These are phyloP conservation scores for Tachyglossus aculeatus DNA, from an alignment of 2,797 vertebrate genomes.

Conservation along the genomic window DNA sequence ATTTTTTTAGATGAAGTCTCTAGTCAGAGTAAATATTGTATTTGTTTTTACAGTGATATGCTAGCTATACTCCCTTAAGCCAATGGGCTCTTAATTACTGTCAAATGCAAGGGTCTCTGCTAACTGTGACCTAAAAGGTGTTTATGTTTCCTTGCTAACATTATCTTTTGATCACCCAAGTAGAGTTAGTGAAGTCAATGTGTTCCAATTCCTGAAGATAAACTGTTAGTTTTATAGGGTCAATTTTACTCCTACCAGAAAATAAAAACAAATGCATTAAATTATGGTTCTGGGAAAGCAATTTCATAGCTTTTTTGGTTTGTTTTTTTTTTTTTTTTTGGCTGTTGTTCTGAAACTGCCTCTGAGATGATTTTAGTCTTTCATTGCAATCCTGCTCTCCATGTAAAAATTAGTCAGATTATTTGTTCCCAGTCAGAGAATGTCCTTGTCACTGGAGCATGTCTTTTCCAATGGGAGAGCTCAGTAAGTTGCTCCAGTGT, in stretches of 20 bases:
- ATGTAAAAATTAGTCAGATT: fast-evolving
- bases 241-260: not conserved
- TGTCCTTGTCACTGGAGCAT: fast-evolving
- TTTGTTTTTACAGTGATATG: not conserved
- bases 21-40: not conserved
- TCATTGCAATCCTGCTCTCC: not conserved
- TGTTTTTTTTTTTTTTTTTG: fast-evolving
- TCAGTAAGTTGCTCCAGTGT: too few relatives aligned
- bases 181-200: not conserved
- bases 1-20: not conserved
- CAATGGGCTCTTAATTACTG: not conserved
- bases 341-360: not conserved
- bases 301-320: not conserved
- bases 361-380: not conserved
- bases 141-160: not conserved
- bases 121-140: conserved; percentile 10
- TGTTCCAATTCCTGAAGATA: not conserved
- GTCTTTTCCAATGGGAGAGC: too few relatives aligned
- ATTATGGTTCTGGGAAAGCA: too few relatives aligned
- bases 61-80: not conserved
- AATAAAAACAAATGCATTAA: not conserved
- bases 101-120: not conserved
- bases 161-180: conserved; percentile 8
- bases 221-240: not conserved
- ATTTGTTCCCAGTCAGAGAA: not conserved